Percentiles rank a stretch among this genome's conserved stretches.
Conservation (phyloP, 2,797 vertebrate genomes). For the Synanceia verrucosa region DNA sequence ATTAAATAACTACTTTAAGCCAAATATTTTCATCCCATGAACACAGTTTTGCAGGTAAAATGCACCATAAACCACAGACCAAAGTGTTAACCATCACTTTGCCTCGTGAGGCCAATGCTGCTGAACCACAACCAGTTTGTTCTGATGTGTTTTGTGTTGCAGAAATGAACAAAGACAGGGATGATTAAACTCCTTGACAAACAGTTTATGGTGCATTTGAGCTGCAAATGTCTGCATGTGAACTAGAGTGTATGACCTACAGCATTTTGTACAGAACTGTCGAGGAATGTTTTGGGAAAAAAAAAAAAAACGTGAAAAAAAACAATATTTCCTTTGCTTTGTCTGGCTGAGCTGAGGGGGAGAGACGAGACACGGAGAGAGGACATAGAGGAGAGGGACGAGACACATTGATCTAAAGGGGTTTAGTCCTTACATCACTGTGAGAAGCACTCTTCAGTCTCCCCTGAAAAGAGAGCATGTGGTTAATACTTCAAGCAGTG, state of each 20-base stretch:
- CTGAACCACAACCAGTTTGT: not conserved
- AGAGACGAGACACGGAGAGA: conserved; percentile 71
- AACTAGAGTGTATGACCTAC: conserved; percentile 9
- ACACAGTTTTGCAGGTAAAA: not conserved
- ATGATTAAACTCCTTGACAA: not conserved
- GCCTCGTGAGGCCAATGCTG: not conserved
- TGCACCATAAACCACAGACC: not conserved
- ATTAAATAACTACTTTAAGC: not conserved
- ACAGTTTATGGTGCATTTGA: not conserved
- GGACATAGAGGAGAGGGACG: conserved; percentile 77
- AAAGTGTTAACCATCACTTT: not conserved
- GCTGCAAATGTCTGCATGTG: conserved; percentile 3
- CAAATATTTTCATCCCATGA: not conserved
- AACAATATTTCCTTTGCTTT: conserved; percentile 70
- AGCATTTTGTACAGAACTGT: conserved; percentile 31
- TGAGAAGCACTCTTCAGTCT: conserved; percentile 99
- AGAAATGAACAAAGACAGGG: not conserved
- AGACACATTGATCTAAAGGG: conserved; percentile 85
- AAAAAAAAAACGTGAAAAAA: conserved; percentile 63
- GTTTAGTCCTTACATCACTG: conserved; percentile 96
- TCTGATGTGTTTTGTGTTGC: not conserved
- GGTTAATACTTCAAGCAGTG: conserved; percentile 80
- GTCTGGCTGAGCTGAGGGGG: conserved; percentile 73
- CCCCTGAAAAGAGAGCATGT: conserved; percentile 95
- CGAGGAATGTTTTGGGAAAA: conserved; percentile 49